Evolutionary conservation across 1,140 invertebrate species (phyloP).

Genomic region (Holotrichia oblita): DNA sequence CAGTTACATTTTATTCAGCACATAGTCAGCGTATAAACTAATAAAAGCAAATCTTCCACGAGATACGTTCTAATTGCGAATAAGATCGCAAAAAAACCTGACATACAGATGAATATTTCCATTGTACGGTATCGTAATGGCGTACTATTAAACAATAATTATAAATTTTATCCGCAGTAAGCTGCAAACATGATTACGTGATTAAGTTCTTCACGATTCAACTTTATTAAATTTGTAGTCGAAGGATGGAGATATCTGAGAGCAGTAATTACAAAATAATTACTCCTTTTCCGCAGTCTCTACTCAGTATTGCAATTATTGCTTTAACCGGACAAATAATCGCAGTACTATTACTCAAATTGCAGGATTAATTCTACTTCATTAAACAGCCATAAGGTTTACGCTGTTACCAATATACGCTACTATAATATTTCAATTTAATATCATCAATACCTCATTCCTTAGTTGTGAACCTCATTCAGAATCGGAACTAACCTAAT

Average conservation of each 20-base stretch:
- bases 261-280: slow-evolving; percentile 14
- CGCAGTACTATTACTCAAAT: not conserved
- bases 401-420: not conserved
- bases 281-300: not conserved
- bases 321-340: slow-evolving; percentile 1
- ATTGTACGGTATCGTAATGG: not conserved
- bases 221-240: slow-evolving; percentile 10
- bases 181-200: not conserved
- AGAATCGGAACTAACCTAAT: not conserved
- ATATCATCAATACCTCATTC: not conserved
- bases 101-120: slow-evolving; percentile 1
- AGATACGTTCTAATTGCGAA: not conserved
- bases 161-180: not conserved
- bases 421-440: not conserved
- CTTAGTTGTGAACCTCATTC: not conserved
- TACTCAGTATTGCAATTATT: not conserved
- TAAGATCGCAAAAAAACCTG: not conserved
- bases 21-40: no score
- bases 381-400: not conserved
- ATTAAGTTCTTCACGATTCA: not conserved
- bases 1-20: no score
- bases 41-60: not conserved
- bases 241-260: not conserved
- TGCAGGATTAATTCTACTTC: not conserved
- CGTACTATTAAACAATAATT: not conserved